These are phyloP conservation scores for Scaptomyza graminum DNA, from an alignment of 1,140 invertebrate species.

Conservation along the genomic window DNA sequence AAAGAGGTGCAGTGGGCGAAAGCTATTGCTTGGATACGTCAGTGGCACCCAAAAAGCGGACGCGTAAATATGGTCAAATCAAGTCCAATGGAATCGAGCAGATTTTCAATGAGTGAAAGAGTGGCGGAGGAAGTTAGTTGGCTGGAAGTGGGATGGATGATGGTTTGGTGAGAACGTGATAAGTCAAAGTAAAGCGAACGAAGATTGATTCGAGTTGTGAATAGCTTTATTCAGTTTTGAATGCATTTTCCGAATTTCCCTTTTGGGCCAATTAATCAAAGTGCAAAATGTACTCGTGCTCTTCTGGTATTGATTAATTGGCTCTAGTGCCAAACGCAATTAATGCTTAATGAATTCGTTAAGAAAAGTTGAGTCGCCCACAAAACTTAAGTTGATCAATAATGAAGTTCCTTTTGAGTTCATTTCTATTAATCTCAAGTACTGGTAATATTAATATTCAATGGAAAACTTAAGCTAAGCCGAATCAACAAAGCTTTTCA, in stretches of 20 bases:
- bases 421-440: not conserved
- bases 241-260: constrained; percentile 51
- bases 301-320: constrained; percentile 68
- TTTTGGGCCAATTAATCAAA: constrained; percentile 66
- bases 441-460: not conserved
- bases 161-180: constrained; percentile 16
- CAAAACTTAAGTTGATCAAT: constrained; percentile 5
- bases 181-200: constrained; percentile 47
- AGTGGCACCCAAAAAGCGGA: constrained; percentile 16
- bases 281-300: constrained; percentile 39
- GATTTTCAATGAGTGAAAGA: constrained; percentile 9
- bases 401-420: constrained; percentile 26
- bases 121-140: not conserved
- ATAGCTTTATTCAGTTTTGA: constrained; percentile 61
- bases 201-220: constrained; percentile 71
- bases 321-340: constrained; percentile 67
- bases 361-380: constrained; percentile 29
- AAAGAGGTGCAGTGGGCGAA: constrained; percentile 17
- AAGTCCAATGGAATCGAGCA: not conserved
- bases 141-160: not conserved
- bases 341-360: constrained; percentile 70
- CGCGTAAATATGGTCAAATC: constrained; percentile 15
- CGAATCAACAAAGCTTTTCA: not conserved
- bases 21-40: constrained; percentile 35
- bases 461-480: not conserved